Evolutionary conservation across 2,797 vertebrate species (phyloP).

Genomic region (Myotis myotis): DNA sequence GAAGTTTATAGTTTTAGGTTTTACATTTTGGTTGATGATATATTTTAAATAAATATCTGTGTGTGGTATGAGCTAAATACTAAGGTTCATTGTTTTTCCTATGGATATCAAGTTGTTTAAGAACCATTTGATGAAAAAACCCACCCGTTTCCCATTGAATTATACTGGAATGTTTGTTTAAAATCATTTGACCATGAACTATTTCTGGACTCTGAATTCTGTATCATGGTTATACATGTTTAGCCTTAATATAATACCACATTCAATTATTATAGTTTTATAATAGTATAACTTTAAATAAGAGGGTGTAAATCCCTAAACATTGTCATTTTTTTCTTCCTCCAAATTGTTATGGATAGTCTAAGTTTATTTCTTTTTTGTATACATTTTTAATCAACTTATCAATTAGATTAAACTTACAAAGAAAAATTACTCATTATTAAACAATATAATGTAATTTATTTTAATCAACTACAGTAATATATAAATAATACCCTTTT

Average conservation of each 20-base stretch:
- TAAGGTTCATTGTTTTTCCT: neutral
- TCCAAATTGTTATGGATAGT: neutral
- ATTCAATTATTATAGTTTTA: neutral
- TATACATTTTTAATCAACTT: neutral
- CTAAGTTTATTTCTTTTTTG: neutral
- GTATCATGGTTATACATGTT: neutral
- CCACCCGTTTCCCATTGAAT: neutral
- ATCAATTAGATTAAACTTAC: slow-evolving; percentile 1
- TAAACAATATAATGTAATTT: neutral
- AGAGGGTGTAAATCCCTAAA: neutral
- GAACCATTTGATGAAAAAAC: neutral
- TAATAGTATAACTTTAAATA: neutral
- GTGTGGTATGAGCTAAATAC: neutral
- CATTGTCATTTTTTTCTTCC: neutral
- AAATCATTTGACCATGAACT: neutral
- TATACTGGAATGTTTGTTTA: neutral
- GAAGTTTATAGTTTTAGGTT: neutral
- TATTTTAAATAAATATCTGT: slow-evolving; percentile 20
- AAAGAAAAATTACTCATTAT: neutral
- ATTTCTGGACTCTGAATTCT: neutral
- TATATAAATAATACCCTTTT: neutral
- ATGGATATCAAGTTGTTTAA: neutral
- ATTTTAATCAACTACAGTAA: neutral
- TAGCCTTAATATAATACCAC: neutral
- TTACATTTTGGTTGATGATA: neutral